Evolutionary conservation across 2,888 invertebrate species (phyloP).

Genomic region (Drosophila ustulata): DNA sequence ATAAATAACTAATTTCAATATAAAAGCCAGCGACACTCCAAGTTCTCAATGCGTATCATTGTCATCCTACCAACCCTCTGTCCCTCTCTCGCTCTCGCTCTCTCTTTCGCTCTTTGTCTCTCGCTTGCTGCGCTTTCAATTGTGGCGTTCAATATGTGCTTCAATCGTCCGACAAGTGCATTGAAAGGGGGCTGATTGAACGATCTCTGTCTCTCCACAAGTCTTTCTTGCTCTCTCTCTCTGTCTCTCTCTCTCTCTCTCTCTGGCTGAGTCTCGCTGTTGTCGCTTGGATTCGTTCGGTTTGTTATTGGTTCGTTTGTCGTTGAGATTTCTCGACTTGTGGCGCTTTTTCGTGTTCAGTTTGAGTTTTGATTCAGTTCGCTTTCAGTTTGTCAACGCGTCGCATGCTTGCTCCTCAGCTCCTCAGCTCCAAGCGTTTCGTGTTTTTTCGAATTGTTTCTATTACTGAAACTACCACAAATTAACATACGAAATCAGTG

Average conservation of each 20-base stretch:
- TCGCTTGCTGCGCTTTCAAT: constrained; percentile 20
- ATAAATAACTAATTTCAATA: constrained; percentile 50
- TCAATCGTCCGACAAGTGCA: constrained; percentile 34
- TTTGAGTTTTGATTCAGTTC: constrained; percentile 68
- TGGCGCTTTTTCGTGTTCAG: constrained; percentile 63
- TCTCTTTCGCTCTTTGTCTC: not conserved
- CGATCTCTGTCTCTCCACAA: constrained; percentile 42
- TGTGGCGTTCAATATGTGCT: constrained; percentile 54
- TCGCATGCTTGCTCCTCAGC: constrained; percentile 63
- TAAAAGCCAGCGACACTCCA: constrained; percentile 47
- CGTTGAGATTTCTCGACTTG: constrained; percentile 44
- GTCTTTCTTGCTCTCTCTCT: constrained; percentile 9
- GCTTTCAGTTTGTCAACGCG: constrained; percentile 75
- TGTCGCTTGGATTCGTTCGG: constrained; percentile 51
- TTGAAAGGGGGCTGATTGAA: constrained; percentile 54
- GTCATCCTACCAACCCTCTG: constrained; percentile 13
- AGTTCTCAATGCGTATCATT: constrained; percentile 38
- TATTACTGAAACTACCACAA: not conserved
- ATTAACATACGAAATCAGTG: constrained; percentile 43
- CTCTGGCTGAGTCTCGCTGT: constrained; percentile 1
- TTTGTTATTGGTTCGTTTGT: constrained; percentile 66
- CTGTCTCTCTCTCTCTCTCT: constrained; percentile 4
- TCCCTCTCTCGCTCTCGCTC: not conserved
- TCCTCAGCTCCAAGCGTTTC: not conserved
- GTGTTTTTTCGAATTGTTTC: constrained; percentile 17